Conservation (phyloP, 2,888 invertebrate genomes). For the Acanthosepion esculentum region DNA sequence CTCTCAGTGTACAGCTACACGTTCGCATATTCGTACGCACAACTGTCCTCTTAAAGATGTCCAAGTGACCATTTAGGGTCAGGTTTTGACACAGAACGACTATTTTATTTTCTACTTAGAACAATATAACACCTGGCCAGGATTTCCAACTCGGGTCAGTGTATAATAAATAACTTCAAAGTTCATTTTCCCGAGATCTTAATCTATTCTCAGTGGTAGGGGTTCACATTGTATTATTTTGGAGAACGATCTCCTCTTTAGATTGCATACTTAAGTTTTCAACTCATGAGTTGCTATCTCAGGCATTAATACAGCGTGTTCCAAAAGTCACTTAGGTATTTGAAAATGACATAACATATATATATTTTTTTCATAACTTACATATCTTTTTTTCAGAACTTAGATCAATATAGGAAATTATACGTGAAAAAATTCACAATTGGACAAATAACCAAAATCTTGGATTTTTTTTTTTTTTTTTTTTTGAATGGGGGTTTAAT, state of each 20-base stretch:
- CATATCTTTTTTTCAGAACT: too few relatives aligned
- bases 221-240: background rate
- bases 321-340: too few relatives aligned
- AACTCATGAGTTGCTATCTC: too few relatives aligned
- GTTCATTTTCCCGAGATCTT: background rate
- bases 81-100: background rate
- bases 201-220: background rate
- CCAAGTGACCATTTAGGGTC: background rate
- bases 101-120: background rate
- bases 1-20: background rate
- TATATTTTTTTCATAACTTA: too few relatives aligned
- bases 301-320: too few relatives aligned
- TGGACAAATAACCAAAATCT: too few relatives aligned
- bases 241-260: background rate
- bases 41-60: background rate
- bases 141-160: background rate
- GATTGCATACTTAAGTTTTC: background rate
- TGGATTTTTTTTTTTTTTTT: too few relatives aligned
- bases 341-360: too few relatives aligned
- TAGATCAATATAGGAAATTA: too few relatives aligned
- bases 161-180: conserved; percentile 8
- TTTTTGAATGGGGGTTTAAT: too few relatives aligned
- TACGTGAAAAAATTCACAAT: too few relatives aligned
- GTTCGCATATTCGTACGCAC: background rate
- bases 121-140: background rate